Evolutionary conservation across 2,797 vertebrate genomes (phyloP).

Genomic region (Sebastolobus altivelis): DNA sequence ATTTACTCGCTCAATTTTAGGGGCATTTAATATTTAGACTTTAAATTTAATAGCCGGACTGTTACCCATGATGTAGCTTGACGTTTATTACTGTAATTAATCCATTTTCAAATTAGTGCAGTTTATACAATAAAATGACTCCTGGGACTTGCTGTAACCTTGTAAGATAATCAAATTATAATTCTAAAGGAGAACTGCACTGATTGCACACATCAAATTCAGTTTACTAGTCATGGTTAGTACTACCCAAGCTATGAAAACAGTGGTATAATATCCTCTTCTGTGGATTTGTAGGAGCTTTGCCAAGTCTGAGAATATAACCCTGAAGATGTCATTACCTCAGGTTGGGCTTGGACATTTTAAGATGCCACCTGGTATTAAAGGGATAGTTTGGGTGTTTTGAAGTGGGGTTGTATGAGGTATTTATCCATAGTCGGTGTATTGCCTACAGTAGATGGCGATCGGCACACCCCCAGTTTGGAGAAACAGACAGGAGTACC

Average conservation of each 20-base stretch:
- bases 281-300: background rate
- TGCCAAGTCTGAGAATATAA: background rate
- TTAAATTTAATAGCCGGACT: slow-evolving; percentile 30
- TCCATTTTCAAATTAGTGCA: slow-evolving; percentile 24
- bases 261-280: background rate
- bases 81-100: slow-evolving; percentile 31
- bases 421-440: background rate
- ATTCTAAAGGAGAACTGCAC: background rate
- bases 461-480: background rate
- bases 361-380: background rate
- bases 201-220: background rate
- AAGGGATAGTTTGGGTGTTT: background rate
- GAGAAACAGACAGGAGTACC: background rate
- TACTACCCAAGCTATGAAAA: background rate
- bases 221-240: background rate
- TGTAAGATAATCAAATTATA: slow-evolving; percentile 21
- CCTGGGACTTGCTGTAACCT: slow-evolving; percentile 11
- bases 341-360: background rate
- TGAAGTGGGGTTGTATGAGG: background rate
- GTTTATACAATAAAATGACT: slow-evolving; percentile 13
- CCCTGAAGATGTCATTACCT: background rate
- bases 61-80: slow-evolving; percentile 18
- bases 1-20: slow-evolving; percentile 36
- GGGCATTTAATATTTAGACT: slow-evolving; percentile 27
- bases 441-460: background rate